phyloP scores from a whole-genome alignment of 2,888 invertebrate genomes.

The Leptopilina syphax region DNA sequence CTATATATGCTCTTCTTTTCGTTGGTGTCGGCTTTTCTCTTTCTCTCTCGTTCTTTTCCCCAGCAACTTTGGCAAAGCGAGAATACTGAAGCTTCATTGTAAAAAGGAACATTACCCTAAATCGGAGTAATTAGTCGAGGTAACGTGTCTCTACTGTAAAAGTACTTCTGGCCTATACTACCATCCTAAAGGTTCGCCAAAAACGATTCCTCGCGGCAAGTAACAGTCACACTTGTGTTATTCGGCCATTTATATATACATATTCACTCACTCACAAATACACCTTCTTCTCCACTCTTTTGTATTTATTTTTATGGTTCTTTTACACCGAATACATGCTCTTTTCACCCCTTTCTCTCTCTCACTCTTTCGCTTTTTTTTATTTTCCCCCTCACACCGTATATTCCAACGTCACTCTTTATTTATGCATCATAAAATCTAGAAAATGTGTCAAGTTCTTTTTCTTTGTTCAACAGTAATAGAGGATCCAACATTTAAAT shows the following conservation, averaged over 20 bases:
- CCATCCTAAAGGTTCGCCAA: constrained; percentile 26
- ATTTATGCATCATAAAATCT: constrained; percentile 33
- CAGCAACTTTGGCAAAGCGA: constrained; percentile 30
- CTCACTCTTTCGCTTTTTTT: neutral
- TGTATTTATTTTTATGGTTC: constrained; percentile 58
- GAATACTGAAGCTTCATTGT: constrained; percentile 42
- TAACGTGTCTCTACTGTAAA: constrained; percentile 27
- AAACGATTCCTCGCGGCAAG: constrained; percentile 35
- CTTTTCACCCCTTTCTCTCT: constrained; percentile 50
- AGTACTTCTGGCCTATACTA: constrained; percentile 2
- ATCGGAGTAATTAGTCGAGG: constrained; percentile 63
- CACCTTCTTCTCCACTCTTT: constrained; percentile 9
- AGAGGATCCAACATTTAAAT: neutral
- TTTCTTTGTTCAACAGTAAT: constrained; percentile 4
- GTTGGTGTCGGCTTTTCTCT: neutral
- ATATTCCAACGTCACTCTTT: neutral
- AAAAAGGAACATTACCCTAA: constrained; percentile 65
- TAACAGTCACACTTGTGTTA: constrained; percentile 8
- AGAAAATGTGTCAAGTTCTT: constrained; percentile 24
- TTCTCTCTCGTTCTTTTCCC: neutral
- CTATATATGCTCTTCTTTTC: constrained; percentile 32
- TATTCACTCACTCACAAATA: neutral
- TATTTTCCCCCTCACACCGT: neutral
- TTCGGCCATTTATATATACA: constrained; percentile 1
- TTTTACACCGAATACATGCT: constrained; percentile 49